phyloP scores from a whole-genome alignment of 1,140 invertebrate genomes.

The Streblospio benedicti region DNA sequence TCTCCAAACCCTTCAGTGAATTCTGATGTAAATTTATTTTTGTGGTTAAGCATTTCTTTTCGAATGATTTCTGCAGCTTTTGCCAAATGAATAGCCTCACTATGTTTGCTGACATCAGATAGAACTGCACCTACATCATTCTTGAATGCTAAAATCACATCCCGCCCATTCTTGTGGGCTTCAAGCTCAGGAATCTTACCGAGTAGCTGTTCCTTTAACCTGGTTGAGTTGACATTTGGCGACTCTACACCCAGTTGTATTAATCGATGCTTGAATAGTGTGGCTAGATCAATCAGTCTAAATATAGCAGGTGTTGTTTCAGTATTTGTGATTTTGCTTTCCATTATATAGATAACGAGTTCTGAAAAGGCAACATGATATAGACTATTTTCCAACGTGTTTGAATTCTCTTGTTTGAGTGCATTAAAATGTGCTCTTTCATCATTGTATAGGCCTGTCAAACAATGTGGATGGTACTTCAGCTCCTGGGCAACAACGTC shows the following conservation, averaged over 20 bases:
- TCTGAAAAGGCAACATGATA: conserved; percentile 16
- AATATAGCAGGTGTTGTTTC: not conserved
- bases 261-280: conserved; percentile 14
- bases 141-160: conserved; percentile 3
- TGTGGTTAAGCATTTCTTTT: conserved; percentile 17
- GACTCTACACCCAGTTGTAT: conserved; percentile 8
- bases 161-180: not conserved
- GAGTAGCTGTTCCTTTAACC: conserved; percentile 17
- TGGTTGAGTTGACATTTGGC: conserved; percentile 3
- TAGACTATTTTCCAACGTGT: conserved; percentile 7
- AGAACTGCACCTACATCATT: not conserved
- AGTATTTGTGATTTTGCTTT: conserved; percentile 3
- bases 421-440: not conserved
- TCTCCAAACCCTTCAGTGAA: conserved; percentile 14
- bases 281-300: conserved; percentile 11
- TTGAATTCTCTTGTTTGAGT: not conserved
- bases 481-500: not conserved
- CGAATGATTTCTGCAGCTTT: conserved; percentile 19
- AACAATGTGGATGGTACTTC: not conserved
- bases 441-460: not conserved
- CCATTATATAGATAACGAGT: conserved; percentile 10
- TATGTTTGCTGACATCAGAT: conserved; percentile 4
- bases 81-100: conserved; percentile 13
- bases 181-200: conserved; percentile 9
- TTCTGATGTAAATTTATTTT: conserved; percentile 5